Evolutionary conservation across 2,797 vertebrate species (phyloP), one percentile per base, ranked within the genome.

Genomic region (Ispidina picta): DNA sequence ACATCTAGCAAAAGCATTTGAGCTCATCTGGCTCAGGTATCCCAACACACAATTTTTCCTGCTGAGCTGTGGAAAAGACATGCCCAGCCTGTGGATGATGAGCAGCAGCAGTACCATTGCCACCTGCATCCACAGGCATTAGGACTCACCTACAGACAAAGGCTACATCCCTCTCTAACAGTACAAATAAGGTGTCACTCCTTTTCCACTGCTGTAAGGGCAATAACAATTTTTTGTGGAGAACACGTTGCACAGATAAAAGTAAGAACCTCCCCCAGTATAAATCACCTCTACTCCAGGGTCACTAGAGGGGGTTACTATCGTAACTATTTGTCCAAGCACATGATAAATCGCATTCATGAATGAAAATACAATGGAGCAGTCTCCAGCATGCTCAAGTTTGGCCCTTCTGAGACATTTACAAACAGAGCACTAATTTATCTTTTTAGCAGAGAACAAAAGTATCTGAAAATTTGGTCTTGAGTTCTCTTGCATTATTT

Each of bases 111-210:
- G 69, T 3, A 59, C 22, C 66, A 8, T 1, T 52, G 52, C 20
- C 54, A 21, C 69, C 54, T 15, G 65, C 59, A 60, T 7, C 48
- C 12, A 1, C 43, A 19, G 48, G 70, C 43, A 23, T 5, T 5
- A 17, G 63, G 31, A 69, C 23, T 52, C 62, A 55, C 41, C 55
- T 21, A 6, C 20, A 58, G 33, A 13, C 20, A 43, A 2, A 0
- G 18, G 6, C 56, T 37, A 2, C 18, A 23, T 19, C 56, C 31
- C 31, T 56, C 58, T 14, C 1, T 2, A 20, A 5, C 0, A 1
- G 26, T 6, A 14, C 1, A 62, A 59, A 23, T 6, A 49, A 71
- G 49, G 68, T 0, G 0, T 10, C 15, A 19, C 19, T 7, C 14
- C 28, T 59, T 73, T 60, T 21, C 56, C n/a, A 29, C 12, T 28